phyloP scores from a whole-genome alignment of 2,888 invertebrate genomes.

The Cephus nigrinus region DNA sequence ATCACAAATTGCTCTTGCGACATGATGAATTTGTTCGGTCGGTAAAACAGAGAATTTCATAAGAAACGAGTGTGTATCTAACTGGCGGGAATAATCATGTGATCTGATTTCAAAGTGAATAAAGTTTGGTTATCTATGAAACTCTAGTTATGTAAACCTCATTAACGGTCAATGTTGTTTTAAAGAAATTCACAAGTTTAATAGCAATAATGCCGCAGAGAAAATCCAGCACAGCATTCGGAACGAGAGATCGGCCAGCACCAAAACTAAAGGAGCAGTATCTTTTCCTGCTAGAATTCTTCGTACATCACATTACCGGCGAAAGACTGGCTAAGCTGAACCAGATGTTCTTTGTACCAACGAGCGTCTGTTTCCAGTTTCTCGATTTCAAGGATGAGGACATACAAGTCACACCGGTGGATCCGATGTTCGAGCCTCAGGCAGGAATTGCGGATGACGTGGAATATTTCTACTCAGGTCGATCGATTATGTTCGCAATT shows the following conservation, averaged over 20 bases:
- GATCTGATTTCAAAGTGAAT: not conserved
- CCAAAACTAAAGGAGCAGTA: slow-evolving; percentile 42
- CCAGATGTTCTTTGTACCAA: slow-evolving; percentile 62
- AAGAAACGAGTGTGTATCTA: not conserved
- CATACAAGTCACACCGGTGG: slow-evolving; percentile 47
- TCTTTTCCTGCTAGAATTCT: slow-evolving; percentile 74
- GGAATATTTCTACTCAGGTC: slow-evolving; percentile 71
- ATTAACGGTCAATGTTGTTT: not conserved
- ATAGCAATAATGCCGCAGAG: not conserved
- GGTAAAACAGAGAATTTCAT: not conserved
- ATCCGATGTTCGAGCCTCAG: slow-evolving; percentile 54
- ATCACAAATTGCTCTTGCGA: too few species aligned
- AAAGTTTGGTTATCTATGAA: not conserved
- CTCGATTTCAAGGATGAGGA: slow-evolving; percentile 69
- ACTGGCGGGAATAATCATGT: not conserved
- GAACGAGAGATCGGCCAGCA: slow-evolving; percentile 2
- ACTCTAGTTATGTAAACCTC: not conserved
- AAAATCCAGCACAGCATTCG: not conserved
- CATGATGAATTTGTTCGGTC: not conserved
- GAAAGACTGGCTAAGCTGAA: slow-evolving; percentile 52
- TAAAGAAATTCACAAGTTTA: not conserved
- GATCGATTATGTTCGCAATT: slow-evolving; percentile 75
- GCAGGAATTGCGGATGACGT: slow-evolving; percentile 49
- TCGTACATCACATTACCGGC: slow-evolving; percentile 69
- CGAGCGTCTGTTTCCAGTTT: slow-evolving; percentile 72